Conservation (phyloP, 2,113 vertebrate species). For the Mesocricetus auratus region DNA sequence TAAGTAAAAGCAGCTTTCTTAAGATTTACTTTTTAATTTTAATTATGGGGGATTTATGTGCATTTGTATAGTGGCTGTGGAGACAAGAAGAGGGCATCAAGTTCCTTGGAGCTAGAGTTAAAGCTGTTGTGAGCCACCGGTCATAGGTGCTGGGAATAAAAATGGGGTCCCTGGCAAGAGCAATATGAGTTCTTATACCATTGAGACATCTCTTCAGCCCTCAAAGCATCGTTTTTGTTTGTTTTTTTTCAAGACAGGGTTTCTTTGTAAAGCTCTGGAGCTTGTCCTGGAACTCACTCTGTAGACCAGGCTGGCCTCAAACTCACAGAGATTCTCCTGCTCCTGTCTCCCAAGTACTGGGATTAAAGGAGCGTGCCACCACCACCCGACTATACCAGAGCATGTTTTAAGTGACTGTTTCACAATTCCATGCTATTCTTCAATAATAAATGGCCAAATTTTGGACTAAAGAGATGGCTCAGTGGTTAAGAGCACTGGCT, state of each 20-base stretch:
- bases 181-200: not conserved
- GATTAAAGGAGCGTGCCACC: no score
- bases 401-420: not conserved
- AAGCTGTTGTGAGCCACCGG: no score
- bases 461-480: not conserved
- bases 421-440: not conserved
- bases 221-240: not conserved
- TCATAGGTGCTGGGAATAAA: not conserved
- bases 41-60: not conserved
- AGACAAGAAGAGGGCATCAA: no score
- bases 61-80: not conserved
- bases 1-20: not conserved
- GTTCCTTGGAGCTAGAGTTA: not conserved
- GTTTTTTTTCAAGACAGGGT: no score
- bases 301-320: no score
- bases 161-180: not conserved
- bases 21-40: not conserved
- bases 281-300: no score
- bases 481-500: not conserved
- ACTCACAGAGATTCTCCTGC: no score
- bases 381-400: not conserved
- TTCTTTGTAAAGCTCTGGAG: no score
- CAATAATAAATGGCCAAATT: constrained; percentile 7
- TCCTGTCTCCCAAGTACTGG: no score
- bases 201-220: not conserved